Evolutionary conservation across 2,888 invertebrate genomes (phyloP).

Genomic region (Craniophora ligustri): DNA sequence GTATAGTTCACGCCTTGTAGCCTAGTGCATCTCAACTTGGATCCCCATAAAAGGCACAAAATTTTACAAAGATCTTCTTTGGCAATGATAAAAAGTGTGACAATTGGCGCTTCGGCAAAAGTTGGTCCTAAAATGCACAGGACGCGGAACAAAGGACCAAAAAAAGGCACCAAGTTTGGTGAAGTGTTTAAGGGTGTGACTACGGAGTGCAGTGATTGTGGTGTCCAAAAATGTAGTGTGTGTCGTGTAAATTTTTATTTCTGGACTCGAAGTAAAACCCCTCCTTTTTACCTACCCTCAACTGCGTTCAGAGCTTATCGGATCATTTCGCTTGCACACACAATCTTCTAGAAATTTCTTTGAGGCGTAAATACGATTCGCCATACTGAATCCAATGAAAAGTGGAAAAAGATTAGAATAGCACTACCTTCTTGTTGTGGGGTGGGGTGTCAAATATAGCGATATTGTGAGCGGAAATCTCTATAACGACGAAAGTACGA

Average conservation of each 20-base stretch:
- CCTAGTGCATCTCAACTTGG: slow-evolving; percentile 73
- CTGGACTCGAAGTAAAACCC: neutral
- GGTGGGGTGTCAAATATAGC: slow-evolving; percentile 29
- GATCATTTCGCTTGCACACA: slow-evolving; percentile 66
- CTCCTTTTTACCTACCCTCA: neutral
- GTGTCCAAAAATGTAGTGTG: neutral
- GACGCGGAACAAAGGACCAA: slow-evolving; percentile 11
- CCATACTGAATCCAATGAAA: slow-evolving; percentile 70
- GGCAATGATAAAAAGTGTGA: neutral
- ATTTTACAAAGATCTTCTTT: neutral
- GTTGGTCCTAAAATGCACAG: neutral
- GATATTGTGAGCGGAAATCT: slow-evolving; percentile 2
- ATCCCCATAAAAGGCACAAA: neutral
- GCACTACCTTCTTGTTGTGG: slow-evolving; percentile 29
- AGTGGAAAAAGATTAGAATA: slow-evolving; percentile 71
- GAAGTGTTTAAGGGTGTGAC: neutral
- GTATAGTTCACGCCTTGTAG: slow-evolving; percentile 78
- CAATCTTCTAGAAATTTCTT: slow-evolving; percentile 67
- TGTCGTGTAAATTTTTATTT: neutral
- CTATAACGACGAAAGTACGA: neutral
- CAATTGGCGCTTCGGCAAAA: neutral
- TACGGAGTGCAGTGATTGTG: neutral
- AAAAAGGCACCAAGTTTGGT: neutral
- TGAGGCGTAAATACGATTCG: slow-evolving; percentile 74
- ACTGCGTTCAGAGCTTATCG: slow-evolving; percentile 53